Percentiles rank a stretch among this genome's conserved stretches.
These are phyloP conservation scores for Trichonephila clavata DNA, from an alignment of 1,140 invertebrate genomes.

Conservation along the genomic window DNA sequence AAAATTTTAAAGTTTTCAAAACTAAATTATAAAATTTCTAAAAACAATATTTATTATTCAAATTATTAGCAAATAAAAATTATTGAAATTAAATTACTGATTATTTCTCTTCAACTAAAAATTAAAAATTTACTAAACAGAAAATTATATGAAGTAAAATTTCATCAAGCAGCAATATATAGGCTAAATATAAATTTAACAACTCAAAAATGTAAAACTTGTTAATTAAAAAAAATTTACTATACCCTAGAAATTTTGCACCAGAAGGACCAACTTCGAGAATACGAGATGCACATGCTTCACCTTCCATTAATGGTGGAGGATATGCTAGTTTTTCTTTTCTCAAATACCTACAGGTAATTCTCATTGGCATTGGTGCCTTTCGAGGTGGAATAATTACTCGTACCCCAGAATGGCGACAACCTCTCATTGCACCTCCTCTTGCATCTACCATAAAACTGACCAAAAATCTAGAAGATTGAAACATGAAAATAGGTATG, in stretches of 20 bases:
- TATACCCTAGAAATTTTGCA: slow-evolving; percentile 97
- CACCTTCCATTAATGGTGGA: slow-evolving; percentile 98
- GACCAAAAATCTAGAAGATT: slow-evolving; percentile 93
- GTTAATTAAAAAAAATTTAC: no score
- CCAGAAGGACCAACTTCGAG: slow-evolving; percentile 98
- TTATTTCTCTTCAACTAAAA: no score
- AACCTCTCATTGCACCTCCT: slow-evolving; percentile 98
- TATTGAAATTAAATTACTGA: no score
- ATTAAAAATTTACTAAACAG: no score
- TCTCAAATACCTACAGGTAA: slow-evolving; percentile 96
- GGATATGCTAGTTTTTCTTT: slow-evolving; percentile 97
- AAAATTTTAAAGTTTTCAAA: no score
- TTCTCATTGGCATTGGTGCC: slow-evolving; percentile 96
- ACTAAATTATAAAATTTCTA: no score
- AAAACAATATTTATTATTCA: no score
- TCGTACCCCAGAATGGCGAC: slow-evolving; percentile 97
- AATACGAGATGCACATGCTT: slow-evolving; percentile 96
- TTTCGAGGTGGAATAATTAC: slow-evolving; percentile 98
- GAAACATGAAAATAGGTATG: background rate
- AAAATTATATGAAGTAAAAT: no score
- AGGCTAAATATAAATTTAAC: no score
- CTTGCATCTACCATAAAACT: slow-evolving; percentile 99
- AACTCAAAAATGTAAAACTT: no score
- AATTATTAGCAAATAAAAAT: no score
- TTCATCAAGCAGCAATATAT: no score